phyloP scores from a whole-genome alignment of 2,113 vertebrate species.

The Microcebus tavaratra region DNA sequence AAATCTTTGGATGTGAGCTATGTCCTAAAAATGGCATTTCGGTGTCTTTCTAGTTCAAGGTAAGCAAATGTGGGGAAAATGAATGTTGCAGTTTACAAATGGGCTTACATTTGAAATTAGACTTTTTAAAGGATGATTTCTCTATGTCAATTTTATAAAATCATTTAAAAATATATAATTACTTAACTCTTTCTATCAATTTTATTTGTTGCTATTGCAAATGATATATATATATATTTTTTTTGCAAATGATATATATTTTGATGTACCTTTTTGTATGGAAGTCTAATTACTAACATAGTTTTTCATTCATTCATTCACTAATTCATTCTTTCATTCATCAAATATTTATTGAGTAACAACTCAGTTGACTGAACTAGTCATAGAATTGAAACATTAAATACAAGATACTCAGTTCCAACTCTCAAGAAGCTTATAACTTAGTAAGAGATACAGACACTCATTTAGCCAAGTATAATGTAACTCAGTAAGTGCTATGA shows the following conservation, averaged over 20 bases:
- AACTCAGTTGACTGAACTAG: not conserved
- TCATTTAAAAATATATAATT: slow-evolving; percentile 4
- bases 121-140: slow-evolving; percentile 11
- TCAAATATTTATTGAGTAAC: not conserved
- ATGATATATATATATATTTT: not conserved
- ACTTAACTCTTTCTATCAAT: not conserved
- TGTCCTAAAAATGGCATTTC: slow-evolving; percentile 83
- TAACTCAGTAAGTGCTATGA: not conserved
- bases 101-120: not conserved
- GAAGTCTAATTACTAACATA: not conserved
- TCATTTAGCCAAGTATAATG: not conserved
- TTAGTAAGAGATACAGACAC: not conserved
- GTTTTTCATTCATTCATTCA: not conserved
- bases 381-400: not conserved
- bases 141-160: not conserved
- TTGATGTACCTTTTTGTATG: not conserved
- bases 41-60: slow-evolving; percentile 74
- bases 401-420: not conserved
- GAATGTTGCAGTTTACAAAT: slow-evolving; percentile 50
- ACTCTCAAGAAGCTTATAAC: not conserved
- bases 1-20: slow-evolving; percentile 79
- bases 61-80: slow-evolving; percentile 74
- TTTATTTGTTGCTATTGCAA: not conserved
- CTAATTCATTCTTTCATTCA: not conserved
- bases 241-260: not conserved